Evolutionary conservation across 2,888 invertebrate genomes (phyloP).

Genomic region (Melanostoma mellinum): DNA sequence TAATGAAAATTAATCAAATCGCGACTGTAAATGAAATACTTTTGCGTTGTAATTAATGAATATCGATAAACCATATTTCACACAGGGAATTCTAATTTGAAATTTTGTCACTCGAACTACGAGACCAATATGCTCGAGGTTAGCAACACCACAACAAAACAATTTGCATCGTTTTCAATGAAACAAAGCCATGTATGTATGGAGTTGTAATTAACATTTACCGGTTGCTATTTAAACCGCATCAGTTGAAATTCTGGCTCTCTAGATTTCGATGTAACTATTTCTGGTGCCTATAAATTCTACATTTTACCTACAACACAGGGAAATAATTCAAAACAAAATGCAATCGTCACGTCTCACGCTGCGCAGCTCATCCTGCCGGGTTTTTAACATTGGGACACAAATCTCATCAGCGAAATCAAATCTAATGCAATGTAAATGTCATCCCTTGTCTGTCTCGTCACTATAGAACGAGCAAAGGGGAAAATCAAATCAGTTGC

Average conservation of each 20-base stretch:
- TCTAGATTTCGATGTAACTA: background rate
- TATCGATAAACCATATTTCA: no score
- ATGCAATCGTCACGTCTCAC: slow-evolving; percentile 23
- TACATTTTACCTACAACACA: background rate
- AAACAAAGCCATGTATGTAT: background rate
- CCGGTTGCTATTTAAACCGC: background rate
- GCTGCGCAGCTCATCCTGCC: no score
- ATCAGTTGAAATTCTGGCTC: background rate
- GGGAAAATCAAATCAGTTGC: slow-evolving; percentile 11
- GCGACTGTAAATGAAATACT: no score
- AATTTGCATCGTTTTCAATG: background rate
- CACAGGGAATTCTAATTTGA: background rate
- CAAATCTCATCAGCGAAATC: background rate
- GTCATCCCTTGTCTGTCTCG: background rate
- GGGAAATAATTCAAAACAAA: slow-evolving; percentile 13
- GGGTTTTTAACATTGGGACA: no score
- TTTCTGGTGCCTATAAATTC: background rate
- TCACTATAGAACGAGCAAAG: background rate
- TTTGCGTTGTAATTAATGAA: no score
- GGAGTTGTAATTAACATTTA: background rate
- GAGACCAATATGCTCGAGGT: no score
- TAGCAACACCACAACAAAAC: background rate
- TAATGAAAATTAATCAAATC: no score
- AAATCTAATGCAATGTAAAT: slow-evolving; percentile 37
- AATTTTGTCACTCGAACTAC: background rate